A percentile compares a stretch with the other conserved stretches of the same genome.
Evolutionary conservation across 2,888 invertebrate species (phyloP).

Genomic region (Euzetes globulus): DNA sequence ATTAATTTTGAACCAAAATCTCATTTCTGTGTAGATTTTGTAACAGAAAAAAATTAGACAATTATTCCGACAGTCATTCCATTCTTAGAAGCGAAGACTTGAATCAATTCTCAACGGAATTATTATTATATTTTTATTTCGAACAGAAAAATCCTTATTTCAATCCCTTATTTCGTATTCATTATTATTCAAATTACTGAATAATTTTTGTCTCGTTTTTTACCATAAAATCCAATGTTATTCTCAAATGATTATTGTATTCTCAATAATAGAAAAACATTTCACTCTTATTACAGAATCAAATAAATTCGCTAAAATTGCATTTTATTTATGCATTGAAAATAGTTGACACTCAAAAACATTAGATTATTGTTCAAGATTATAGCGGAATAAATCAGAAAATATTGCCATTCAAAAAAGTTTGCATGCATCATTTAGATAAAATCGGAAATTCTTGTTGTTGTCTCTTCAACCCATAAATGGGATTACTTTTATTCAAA

Average conservation of each 20-base stretch:
- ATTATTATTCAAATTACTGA: slow-evolving; percentile 2
- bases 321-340: background rate
- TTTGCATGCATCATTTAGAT: too few species aligned
- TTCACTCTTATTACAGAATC: background rate
- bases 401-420: too few species aligned
- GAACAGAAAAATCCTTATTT: background rate
- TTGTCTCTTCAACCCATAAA: too few species aligned
- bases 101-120: background rate
- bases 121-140: background rate
- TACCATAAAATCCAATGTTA: background rate
- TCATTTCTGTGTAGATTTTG: too few species aligned
- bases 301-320: background rate
- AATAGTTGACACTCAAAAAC: background rate
- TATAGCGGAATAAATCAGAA: too few species aligned
- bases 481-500: background rate
- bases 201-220: background rate
- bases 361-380: too few species aligned
- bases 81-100: too few species aligned
- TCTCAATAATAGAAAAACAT: background rate
- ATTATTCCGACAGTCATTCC: too few species aligned
- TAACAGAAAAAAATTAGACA: too few species aligned
- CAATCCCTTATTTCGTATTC: background rate
- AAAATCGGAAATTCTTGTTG: too few species aligned
- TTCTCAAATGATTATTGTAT: slow-evolving; percentile 5
- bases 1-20: too few species aligned